Evolutionary conservation across 2,113 vertebrate species (phyloP), one percentile per base, ranked within the genome.

Genomic region (Odocoileus hemionus): DNA sequence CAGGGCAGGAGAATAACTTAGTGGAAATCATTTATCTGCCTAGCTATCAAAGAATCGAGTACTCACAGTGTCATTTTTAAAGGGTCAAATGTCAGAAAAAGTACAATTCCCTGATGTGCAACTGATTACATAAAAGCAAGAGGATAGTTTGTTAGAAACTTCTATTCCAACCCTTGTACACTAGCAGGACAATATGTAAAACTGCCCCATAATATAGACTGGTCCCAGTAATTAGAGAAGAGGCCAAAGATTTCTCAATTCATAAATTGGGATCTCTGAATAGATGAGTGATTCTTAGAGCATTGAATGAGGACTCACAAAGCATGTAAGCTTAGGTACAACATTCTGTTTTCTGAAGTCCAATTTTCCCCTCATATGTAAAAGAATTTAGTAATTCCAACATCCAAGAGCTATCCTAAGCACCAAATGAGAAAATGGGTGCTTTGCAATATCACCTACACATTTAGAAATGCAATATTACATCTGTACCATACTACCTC

Each of bases 11-110:
- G 83, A 88, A 98, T 90, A 96, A 97, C 96, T 96, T 92, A 95
- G 86, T 96, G 89, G 76, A 95, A 97, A 97, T 90, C 88, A 96
- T 94, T 96, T 94, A 97, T 94, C 96, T 97, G 54, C 10, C 94
- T 14, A 82, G 54, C 76, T 97, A 92, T 97, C 96, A 97, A 97
- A 97, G 93, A 93, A 96, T 50, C 9, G 3, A 55, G 39, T 82
- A 97, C 91, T 97, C 89, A 91, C 58, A 91, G 83, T 94, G 80
- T 96, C 54, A 0, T 93, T 83, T 97, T 84, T 87, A 97, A 95
- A 97, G 57, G 91, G 88, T 54, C 67, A 97, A 96, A 33, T 95
- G 93, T 97, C 91, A 97, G 80, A 87, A 76, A 94, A 94, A 94
- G 90, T 96, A 86, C 88, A 97, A 88, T 70, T 96, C 82, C 43